Conservation (phyloP, 2,113 vertebrate species). For the Ondatra zibethicus region DNA sequence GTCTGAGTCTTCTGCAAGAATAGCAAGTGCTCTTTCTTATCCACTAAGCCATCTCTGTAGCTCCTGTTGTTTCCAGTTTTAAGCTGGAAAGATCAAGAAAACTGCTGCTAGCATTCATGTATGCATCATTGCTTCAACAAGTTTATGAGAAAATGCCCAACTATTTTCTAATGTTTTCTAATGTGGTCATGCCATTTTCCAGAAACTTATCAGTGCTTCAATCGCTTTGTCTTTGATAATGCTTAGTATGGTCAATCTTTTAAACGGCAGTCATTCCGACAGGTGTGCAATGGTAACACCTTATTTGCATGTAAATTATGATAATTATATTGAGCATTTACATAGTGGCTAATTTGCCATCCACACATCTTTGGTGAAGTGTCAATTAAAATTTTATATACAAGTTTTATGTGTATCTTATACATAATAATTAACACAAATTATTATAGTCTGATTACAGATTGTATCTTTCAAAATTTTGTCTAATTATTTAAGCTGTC, state of each 20-base stretch:
- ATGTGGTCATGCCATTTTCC: neutral
- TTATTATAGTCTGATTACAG: conserved; percentile 2
- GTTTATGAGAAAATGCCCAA: neutral
- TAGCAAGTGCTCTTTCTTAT: neutral
- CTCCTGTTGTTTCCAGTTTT: neutral
- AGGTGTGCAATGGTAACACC: neutral
- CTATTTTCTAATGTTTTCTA: neutral
- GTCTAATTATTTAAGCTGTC: neutral
- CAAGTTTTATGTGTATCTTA: neutral
- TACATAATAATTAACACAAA: neutral
- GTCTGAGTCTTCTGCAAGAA: neutral
- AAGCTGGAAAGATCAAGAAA: neutral
- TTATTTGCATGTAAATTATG: neutral
- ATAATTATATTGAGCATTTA: neutral
- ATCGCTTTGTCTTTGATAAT: neutral
- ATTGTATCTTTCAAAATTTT: neutral
- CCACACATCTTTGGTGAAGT: neutral
- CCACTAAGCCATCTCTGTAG: neutral
- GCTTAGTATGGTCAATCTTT: neutral
- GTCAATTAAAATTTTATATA: conserved; percentile 3
- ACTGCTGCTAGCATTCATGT: neutral
- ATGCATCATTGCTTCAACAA: neutral
- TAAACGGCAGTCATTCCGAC: neutral
- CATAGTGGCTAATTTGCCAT: neutral
- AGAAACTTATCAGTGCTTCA: neutral